Evolutionary conservation across 2,888 invertebrate genomes (phyloP).

Genomic region (Stenotaenia linearis): DNA sequence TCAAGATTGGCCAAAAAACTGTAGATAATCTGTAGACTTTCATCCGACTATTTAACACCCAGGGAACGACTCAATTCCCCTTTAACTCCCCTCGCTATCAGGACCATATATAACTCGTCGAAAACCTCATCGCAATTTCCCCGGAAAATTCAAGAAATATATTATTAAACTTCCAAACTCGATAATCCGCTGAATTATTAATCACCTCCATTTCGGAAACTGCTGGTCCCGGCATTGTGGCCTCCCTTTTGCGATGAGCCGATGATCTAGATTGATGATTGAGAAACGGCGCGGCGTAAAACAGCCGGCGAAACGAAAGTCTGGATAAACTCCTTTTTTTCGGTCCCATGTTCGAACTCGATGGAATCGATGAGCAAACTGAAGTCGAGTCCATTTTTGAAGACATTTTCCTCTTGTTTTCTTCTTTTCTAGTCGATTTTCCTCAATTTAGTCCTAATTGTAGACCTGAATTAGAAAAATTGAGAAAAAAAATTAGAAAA

Average conservation of each 20-base stretch:
- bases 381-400: conserved; percentile 29
- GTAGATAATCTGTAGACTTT: too few species aligned
- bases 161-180: too few species aligned
- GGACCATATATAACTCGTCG: too few species aligned
- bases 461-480: background rate
- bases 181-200: too few species aligned
- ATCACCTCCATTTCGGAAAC: conserved; percentile 8
- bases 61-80: too few species aligned
- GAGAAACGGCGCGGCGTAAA: conserved; percentile 65
- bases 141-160: too few species aligned
- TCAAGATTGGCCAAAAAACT: too few species aligned
- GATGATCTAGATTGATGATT: conserved; percentile 41
- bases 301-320: conserved; percentile 63
- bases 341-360: conserved; percentile 29
- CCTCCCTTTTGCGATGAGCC: background rate
- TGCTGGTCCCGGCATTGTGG: background rate
- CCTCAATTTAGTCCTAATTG: background rate
- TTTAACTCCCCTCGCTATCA: too few species aligned
- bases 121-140: too few species aligned
- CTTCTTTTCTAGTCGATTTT: too few species aligned
- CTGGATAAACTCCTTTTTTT: conserved; percentile 42
- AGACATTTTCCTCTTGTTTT: background rate
- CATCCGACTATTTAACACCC: too few species aligned
- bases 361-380: conserved; percentile 28
- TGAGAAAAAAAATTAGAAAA: background rate